Evolutionary conservation across 2,797 vertebrate species (phyloP), one percentile per base, ranked within the genome.

Genomic region (Macrochelys suwanniensis): DNA sequence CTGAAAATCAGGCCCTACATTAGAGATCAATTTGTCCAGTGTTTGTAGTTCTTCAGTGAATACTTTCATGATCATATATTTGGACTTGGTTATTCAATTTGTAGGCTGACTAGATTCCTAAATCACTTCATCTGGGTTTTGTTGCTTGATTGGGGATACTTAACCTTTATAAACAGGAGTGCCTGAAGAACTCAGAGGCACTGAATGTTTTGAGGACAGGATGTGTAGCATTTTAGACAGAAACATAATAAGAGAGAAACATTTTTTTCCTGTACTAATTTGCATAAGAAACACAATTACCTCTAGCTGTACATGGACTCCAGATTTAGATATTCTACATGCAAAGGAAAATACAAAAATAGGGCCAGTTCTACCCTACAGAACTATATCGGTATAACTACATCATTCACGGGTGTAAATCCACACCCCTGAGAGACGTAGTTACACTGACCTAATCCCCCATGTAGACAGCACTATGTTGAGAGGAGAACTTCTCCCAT

Each of bases 1-100:
- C 7, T 56, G 31, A 90, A 91, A 91, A 89, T 0, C 0, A 83
- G 53, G 59, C 59, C 5, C 82, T 74, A 87, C 16, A 3, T 49
- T 3, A 45, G 6, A 31, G 53, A 37, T 3, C 2, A 2, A 0
- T 11, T 74, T 49, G 77, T 82, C 80, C n/a, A 76, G 1, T 83
- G 3, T 19, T 81, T 87, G 42, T 85, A 3, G 10, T 83, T 88
- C 33, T 56, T 89, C 37, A 42, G 0, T 21, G 31, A 1, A 25
- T 47, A 0, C 4, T 80, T 71, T 59, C 3, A 45, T 83, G 23
- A 28, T 45, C 42, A 47, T 49, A 77, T 89, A 10, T 26, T 47
- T 53, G 16, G 10, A 87, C 17, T 87, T 82, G 0, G 1, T 19
- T 31, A 2, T 82, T 81, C 53, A 74, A 2, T 19, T 23, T 42